Base-by-base conservation (phyloP, 53 echinoderm and acorn worm genomes). In the Temnopleurus reevesii region DNA sequence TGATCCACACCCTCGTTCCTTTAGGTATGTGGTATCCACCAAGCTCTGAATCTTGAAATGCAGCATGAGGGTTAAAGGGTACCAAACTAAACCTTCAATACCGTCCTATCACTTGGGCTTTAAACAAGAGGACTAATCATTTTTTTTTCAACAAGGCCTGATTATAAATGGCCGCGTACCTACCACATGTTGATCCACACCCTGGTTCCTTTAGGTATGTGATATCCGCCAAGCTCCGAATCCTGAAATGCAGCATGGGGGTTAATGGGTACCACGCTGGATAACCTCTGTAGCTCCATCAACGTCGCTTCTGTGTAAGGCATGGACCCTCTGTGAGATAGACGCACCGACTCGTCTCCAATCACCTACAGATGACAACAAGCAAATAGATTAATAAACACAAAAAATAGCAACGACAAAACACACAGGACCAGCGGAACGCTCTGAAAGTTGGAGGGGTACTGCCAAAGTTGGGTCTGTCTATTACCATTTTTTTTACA, bases 241-340 rank as follows among this genome's bases (percentile, higher is more conserved):
- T 95, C 93, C 60, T 93, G 93, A 13, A 93, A 93, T 55, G 98
- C 94, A 76, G 96, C 96, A 86, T 96, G 98, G 2, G 98, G 98
- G 44, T 93, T 91, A 24, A 98, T 90, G 21, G 98, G 96, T 45
- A 95, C 92, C 45, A 98, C 96, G 80, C 96, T 98, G 12, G 98
- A 95, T 91, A 98, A 89, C 24, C 98, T 84, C 89, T 98, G 98
- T n/a, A 96, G 89, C 77, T 98, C 98, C 95, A 98, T 95, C 81
- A 98, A 41, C 10, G 98, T 94, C 10, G 98, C 98, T 76, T 98
- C 98, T 7, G 98, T 95, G 92, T 98, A 98, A 4, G 98, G 94
- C 30, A 98, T 24, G 17, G 45, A 25, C 27, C 86, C 86, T 58
- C 86, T 25, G 23, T 86, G 60, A 12, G 86, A 59, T 12, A 86